These are phyloP conservation scores for Plestiodon gilberti DNA, from an alignment of 2,113 vertebrate species.

Conservation along the genomic window DNA sequence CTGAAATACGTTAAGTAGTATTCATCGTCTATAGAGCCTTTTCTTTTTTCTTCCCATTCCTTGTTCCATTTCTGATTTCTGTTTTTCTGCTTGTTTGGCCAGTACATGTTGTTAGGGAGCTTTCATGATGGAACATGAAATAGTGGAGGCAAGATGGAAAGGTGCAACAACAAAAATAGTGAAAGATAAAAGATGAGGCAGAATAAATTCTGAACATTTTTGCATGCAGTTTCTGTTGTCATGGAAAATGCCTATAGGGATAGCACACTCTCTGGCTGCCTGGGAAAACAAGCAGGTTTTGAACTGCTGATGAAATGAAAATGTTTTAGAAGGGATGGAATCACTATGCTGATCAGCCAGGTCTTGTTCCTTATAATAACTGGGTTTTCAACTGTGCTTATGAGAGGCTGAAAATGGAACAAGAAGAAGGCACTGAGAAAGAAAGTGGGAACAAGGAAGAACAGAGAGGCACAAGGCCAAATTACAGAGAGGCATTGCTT, in stretches of 20 bases:
- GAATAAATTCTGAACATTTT: conserved; percentile 67
- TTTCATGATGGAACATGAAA: background rate
- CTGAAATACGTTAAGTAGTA: background rate
- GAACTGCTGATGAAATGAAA: conserved; percentile 43
- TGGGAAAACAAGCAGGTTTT: conserved; percentile 39
- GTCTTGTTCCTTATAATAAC: conserved; percentile 6
- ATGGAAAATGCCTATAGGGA: conserved; percentile 61
- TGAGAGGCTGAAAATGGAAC: background rate
- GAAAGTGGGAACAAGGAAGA: background rate
- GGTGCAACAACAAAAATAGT: conserved; percentile 36
- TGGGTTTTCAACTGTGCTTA: background rate
- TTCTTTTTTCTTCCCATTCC: background rate
- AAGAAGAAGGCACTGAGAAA: conserved; percentile 6
- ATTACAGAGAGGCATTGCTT: background rate
- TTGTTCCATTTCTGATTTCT: background rate
- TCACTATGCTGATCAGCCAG: background rate
- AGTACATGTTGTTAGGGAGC: conserved; percentile 7
- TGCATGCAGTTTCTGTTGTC: conserved; percentile 64
- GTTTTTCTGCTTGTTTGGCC: background rate
- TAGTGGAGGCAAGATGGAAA: background rate
- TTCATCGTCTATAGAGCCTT: background rate
- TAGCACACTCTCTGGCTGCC: conserved; percentile 44
- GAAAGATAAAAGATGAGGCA: conserved; percentile 55
- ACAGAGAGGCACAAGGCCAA: background rate
- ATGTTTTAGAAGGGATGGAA: conserved; percentile 22